Evolutionary conservation across 1,140 invertebrate species (phyloP).

Genomic region (Prorops nasuta): DNA sequence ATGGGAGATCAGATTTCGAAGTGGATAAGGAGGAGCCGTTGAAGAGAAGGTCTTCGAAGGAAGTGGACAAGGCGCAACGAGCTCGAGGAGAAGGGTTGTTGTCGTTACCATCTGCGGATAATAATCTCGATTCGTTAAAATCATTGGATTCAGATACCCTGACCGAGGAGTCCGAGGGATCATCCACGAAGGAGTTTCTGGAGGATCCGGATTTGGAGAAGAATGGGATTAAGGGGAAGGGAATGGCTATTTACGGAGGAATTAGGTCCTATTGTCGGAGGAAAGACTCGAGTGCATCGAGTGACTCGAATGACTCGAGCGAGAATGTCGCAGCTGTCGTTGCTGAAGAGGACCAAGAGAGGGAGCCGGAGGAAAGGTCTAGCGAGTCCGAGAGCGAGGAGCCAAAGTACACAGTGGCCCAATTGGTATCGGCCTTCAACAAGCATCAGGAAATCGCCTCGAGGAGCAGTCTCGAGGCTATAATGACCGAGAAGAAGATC

Average conservation of each 20-base stretch:
- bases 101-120: conserved; percentile 43
- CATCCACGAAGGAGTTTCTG: conserved; percentile 8
- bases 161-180: conserved; percentile 52
- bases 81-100: conserved; percentile 45
- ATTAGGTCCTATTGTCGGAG: conserved; percentile 37
- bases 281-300: conserved; percentile 46
- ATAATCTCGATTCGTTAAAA: conserved; percentile 50
- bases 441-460: conserved; percentile 59
- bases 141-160: conserved; percentile 52
- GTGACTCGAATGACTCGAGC: conserved; percentile 44
- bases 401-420: conserved; percentile 58
- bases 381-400: conserved; percentile 54
- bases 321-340: too few relatives aligned
- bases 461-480: conserved; percentile 53
- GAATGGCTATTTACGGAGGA: too few relatives aligned
- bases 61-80: too few relatives aligned
- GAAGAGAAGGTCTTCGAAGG: too few relatives aligned
- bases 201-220: too few relatives aligned
- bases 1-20: too few relatives aligned
- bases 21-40: too few relatives aligned
- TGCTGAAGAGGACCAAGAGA: too few relatives aligned
- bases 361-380: conserved; percentile 46
- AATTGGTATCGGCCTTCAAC: conserved; percentile 58
- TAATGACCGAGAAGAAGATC: conserved; percentile 51
- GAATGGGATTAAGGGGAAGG: too few relatives aligned